Percentiles rank a stretch among this genome's conserved stretches.
These are phyloP conservation scores for Galbula dea DNA, from an alignment of 2,113 vertebrate genomes.

Conservation along the genomic window DNA sequence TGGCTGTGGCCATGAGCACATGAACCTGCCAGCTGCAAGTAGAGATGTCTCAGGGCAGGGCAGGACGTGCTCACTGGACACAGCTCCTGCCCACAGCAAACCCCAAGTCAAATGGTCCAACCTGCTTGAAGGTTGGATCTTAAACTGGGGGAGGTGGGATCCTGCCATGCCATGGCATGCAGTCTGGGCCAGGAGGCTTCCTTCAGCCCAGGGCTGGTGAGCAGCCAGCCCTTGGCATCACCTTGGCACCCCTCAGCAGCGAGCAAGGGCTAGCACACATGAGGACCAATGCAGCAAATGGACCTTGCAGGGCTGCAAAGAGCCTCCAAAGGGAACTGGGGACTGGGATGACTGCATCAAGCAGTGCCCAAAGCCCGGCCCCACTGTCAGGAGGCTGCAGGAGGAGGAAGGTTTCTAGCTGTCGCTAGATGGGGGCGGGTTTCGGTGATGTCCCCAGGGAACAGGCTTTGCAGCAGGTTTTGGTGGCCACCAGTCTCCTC, in stretches of 20 bases:
- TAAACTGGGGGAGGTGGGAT: not conserved
- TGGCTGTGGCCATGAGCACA: fast-evolving
- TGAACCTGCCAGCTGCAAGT: not conserved
- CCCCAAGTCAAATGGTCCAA: fast-evolving
- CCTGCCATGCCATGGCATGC: not conserved
- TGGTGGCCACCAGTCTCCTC: not conserved
- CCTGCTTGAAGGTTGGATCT: not conserved
- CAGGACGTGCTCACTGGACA: fast-evolving
- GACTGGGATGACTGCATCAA: not conserved
- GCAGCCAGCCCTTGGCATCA: not conserved
- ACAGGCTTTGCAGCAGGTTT: not conserved
- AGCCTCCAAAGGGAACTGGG: not conserved
- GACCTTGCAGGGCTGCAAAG: not conserved
- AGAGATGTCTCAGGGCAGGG: not conserved
- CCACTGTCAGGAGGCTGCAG: fast-evolving
- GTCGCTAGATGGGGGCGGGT: not conserved
- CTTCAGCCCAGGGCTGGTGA: not conserved
- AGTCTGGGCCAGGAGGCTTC: not conserved
- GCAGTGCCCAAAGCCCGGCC: not conserved
- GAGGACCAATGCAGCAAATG: fast-evolving
- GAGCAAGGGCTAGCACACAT: not conserved
- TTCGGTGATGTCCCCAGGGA: not conserved
- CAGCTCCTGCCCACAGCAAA: fast-evolving
- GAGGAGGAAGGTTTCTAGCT: not conserved
- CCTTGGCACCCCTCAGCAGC: too few relatives aligned